phyloP scores from a whole-genome alignment of 2,797 vertebrate genomes.

The Decapterus maruadsi region DNA sequence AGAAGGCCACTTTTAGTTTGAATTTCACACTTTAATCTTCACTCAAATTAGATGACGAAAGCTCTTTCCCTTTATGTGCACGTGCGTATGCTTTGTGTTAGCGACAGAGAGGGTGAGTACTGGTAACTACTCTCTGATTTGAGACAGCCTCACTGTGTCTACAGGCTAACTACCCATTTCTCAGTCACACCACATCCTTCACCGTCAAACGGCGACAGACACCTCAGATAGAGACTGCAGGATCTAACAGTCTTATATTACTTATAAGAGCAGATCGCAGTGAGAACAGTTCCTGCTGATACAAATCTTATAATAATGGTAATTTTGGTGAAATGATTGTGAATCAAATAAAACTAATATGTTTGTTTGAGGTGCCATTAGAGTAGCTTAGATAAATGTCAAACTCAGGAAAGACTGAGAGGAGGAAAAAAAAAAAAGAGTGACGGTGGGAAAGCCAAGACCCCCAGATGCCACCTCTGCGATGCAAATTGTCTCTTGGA shows the following conservation, averaged over 20 bases:
- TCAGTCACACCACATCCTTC: slow-evolving; percentile 48
- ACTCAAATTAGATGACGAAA: slow-evolving; percentile 32
- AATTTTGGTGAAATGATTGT: slow-evolving; percentile 5
- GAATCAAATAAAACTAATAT: slow-evolving; percentile 13
- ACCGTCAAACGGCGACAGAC: slow-evolving; percentile 31
- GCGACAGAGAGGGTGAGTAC: slow-evolving; percentile 43
- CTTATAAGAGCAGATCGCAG: slow-evolving; percentile 24
- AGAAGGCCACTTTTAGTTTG: slow-evolving; percentile 2
- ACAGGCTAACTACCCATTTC: slow-evolving; percentile 39
- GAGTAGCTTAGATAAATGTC: slow-evolving; percentile 39
- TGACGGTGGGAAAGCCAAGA: slow-evolving; percentile 43
- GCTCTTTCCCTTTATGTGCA: slow-evolving; percentile 18
- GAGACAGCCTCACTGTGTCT: slow-evolving; percentile 26
- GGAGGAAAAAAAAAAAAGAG: slow-evolving; percentile 14
- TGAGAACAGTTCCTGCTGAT: slow-evolving; percentile 1
- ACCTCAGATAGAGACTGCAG: slow-evolving; percentile 6
- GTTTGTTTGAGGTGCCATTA: slow-evolving; percentile 60
- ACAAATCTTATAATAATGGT: slow-evolving; percentile 12
- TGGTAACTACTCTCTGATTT: slow-evolving; percentile 56
- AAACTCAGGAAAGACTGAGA: slow-evolving; percentile 30
- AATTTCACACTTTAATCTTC: slow-evolving; percentile 28
- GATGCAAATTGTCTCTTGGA: slow-evolving; percentile 51
- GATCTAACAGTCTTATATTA: neutral
- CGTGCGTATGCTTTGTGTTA: slow-evolving; percentile 67
- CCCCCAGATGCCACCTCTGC: slow-evolving; percentile 40